Base-by-base conservation (phyloP, 2,113 vertebrate genomes). In the Entomyzon cyanotis region DNA sequence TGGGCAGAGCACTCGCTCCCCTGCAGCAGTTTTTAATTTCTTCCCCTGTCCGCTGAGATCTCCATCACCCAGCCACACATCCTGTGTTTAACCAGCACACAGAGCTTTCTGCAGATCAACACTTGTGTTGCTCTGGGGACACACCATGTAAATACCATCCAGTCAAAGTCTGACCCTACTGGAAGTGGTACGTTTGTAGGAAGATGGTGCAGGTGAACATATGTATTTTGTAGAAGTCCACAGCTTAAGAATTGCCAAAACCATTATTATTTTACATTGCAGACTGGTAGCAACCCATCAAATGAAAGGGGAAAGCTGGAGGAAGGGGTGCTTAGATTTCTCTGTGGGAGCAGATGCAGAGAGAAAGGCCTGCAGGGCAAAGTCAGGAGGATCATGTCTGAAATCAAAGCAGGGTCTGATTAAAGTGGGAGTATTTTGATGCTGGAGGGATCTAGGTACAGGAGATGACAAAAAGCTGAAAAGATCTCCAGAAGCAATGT, bases 371-470 rank as follows among this genome's bases (percentile, higher is more conserved):
- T 84, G 76, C 20, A n/a, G 70, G 89, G 89, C 73, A 70, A 84
- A 77, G 28, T 17, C 25, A 14, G 83, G 68, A 60, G 31, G n/a
- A 70, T 33, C 19, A 12, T 5, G 31, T 49, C 55, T 56, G 74
- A 94, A 89, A 91, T 89, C 73, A 71, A 89, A 91, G 73, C 69
- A 74, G 46, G 14, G 44, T 22, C 89, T 91, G 69, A 87, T 92
- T 89, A 81, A 84, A 93, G 53, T 9, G 60, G 56, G 52, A 50
- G 24, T 63, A 39, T 82, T 70, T 39, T 35, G 33, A 56, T 87
- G 84, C 63, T 5, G 1, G 14, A 55, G n/a, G 46, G 50, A 86
- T 73, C 47, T 13, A 23, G 35, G 35, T 21, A 11, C 3, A 17
- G 78, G 11, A 71, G 81, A 81, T 4, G 33, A 46, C 21, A 94